phyloP scores from a whole-genome alignment of 2,888 invertebrate genomes.

The Lasioglossum morio region DNA sequence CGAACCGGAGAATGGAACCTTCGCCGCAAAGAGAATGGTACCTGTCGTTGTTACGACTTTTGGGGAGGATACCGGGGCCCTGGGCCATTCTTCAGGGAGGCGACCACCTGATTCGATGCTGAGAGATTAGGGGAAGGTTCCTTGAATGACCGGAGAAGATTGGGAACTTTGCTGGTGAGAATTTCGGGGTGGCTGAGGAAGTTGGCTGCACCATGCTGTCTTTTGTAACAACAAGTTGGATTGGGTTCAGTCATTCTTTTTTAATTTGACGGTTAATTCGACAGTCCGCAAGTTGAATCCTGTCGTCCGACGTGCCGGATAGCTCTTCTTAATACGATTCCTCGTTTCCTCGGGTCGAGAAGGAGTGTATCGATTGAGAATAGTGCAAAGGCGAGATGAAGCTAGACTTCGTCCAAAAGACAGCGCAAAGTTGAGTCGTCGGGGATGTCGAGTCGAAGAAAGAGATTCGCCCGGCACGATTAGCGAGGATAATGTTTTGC shows the following conservation, averaged over 20 bases:
- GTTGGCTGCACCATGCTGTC: background rate
- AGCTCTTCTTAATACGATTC: too few species aligned
- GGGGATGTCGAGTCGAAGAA: conserved; percentile 21
- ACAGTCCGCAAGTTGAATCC: background rate
- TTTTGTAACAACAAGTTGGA: background rate
- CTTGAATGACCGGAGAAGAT: background rate
- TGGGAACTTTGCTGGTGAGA: background rate
- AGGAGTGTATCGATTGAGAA: background rate
- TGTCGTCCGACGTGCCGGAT: too few species aligned
- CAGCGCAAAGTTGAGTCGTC: background rate
- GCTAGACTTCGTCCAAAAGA: background rate
- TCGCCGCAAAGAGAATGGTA: conserved; percentile 21
- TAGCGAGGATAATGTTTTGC: conserved; percentile 76
- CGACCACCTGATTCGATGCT: background rate
- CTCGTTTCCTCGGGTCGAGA: too few species aligned
- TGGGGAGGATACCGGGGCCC: background rate
- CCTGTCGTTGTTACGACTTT: conserved; percentile 45
- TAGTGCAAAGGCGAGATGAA: background rate
- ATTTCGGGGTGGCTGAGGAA: background rate
- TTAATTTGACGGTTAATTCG: background rate
- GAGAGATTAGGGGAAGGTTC: background rate
- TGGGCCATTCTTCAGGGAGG: background rate
- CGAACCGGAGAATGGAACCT: conserved; percentile 37
- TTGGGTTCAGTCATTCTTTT: background rate
- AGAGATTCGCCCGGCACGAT: conserved; percentile 70